Base-by-base conservation (phyloP, 2,797 vertebrate genomes). In the Setipinna tenuifilis region DNA sequence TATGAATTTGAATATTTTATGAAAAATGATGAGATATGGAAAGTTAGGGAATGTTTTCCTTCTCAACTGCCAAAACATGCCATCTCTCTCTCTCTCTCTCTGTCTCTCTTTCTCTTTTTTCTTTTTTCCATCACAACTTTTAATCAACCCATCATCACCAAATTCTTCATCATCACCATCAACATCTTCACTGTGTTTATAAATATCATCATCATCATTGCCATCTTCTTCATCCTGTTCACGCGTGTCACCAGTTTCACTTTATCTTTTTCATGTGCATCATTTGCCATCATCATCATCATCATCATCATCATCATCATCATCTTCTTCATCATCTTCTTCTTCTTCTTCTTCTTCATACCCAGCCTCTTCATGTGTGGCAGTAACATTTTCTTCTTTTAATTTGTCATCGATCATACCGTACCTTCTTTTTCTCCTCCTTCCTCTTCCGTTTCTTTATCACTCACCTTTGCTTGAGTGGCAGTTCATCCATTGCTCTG, bases 1-100 rank as follows among this genome's bases (percentile, higher is more conserved):
- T 65, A 65, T 65, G 61, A 65, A 65, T 65, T 23, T 65, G 61
- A 25, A 65, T 65, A 65, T 65, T 65, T 65, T 25, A 65, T 65
- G 61, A 23, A 65, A 65, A 65, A 65, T 65, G 61, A 9, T 25
- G 61, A 65, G 61, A 65, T 59, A 21, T 17, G 21, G 28, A 83
- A 4, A 44, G 58, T 57, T 62, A 2, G 35, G 31, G n/a, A 21
- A 83, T 59, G 58, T 21, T 68, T 19, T 65, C 61, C 25, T 23
- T 65, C 61, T 65, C 23, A 65, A 65, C n/a, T 9, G 61, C n/a
- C 23, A 65, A 65, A 65, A 23, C 61, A 0, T 65, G n/a, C 25
- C 1, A 25, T 25, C 25, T 23, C 61, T 65, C 11, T 65, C 25
- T 23, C 12, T 2, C n/a, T 25, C 25, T n/a, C n/a, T 61, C 59